A percentile compares a stretch with the other conserved stretches of the same genome.
Conservation (phyloP, 2,113 vertebrate genomes). For the Azemiops feae region DNA sequence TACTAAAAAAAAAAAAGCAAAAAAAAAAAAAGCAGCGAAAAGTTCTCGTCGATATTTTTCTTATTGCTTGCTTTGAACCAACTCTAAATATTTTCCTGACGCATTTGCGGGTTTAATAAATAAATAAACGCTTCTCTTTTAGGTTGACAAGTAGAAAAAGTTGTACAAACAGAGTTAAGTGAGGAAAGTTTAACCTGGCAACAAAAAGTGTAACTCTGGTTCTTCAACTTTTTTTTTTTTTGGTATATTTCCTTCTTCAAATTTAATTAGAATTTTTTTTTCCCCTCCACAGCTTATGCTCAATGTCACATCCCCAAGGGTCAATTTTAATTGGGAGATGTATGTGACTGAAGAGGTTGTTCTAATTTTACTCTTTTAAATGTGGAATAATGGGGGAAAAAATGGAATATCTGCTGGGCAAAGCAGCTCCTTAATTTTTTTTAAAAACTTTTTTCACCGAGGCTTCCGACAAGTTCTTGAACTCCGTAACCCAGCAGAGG, state of each 20-base stretch:
- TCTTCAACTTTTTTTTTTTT: conserved; percentile 2
- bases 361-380: not conserved
- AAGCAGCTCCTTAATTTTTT: not conserved
- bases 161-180: not conserved
- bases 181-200: not conserved
- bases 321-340: not conserved
- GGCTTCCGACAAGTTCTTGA: not conserved
- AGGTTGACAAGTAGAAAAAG: not conserved
- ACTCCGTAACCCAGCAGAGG: not conserved
- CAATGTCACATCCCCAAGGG: not conserved
- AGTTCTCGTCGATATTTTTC: not conserved
- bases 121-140: not conserved
- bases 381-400: not conserved
- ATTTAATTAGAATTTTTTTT: conserved; percentile 1
- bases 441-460: not conserved
- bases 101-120: not conserved
- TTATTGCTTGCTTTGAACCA: not conserved
- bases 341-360: not conserved
- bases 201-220: not conserved
- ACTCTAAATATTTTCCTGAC: not conserved
- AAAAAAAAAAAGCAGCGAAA: not conserved
- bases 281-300: not conserved
- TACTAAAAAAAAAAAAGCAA: not conserved
- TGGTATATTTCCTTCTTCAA: not conserved
- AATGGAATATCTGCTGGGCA: not conserved